Percentiles rank a stretch among this genome's conserved stretches.
phyloP scores from a whole-genome alignment of 2,113 vertebrate genomes.

The Tor tambroides region DNA sequence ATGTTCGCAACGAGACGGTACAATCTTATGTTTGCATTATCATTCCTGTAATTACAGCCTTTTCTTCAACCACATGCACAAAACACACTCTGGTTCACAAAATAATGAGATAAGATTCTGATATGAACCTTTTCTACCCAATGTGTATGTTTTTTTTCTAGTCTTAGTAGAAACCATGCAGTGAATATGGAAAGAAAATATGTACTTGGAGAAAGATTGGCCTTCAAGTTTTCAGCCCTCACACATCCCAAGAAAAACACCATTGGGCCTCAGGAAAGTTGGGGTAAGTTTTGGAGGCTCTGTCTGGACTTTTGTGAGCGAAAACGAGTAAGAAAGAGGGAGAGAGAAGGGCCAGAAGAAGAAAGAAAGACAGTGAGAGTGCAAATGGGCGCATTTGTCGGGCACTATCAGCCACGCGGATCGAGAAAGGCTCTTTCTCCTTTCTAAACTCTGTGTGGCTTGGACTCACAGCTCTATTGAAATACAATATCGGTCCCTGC shows the following conservation, averaged over 20 bases:
- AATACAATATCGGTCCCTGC: conserved; percentile 49
- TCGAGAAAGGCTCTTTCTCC: conserved; percentile 43
- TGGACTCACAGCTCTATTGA: conserved; percentile 37
- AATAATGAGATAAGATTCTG: neutral
- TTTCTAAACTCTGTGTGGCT: conserved; percentile 9
- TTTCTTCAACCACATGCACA: neutral
- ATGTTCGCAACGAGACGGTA: conserved; percentile 53
- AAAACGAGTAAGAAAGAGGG: conserved; percentile 22
- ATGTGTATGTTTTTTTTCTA: conserved; percentile 19
- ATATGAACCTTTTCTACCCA: conserved; percentile 18
- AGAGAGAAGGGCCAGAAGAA: conserved; percentile 1
- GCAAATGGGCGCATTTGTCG: conserved; percentile 38
- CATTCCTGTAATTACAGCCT: conserved; percentile 24
- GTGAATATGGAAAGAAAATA: conserved; percentile 44
- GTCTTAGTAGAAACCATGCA: conserved; percentile 40
- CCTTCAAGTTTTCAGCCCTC: conserved; percentile 46
- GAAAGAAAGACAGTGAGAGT: conserved; percentile 38
- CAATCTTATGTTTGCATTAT: conserved; percentile 66
- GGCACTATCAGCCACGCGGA: conserved; percentile 47
- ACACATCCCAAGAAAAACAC: conserved; percentile 55
- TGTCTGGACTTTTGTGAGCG: conserved; percentile 4
- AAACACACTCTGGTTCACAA: neutral
- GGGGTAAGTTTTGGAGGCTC: conserved; percentile 37
- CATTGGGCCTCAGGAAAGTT: conserved; percentile 18
- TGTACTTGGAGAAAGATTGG: conserved; percentile 47